Conservation (phyloP, 2,888 invertebrate genomes). For the Priocnemis perturbator region DNA sequence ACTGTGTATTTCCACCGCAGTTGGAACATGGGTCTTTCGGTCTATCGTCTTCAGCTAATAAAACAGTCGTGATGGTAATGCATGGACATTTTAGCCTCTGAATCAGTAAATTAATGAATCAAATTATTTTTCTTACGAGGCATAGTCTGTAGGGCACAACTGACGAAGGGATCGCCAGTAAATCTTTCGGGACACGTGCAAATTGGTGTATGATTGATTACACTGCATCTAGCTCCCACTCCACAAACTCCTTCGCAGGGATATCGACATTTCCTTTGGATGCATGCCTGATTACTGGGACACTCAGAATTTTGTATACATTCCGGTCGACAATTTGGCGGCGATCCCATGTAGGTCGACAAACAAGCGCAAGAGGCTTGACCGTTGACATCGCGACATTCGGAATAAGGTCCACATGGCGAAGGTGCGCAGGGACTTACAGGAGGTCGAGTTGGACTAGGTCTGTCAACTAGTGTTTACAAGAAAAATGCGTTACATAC, state of each 20-base stretch:
- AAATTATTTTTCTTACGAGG: background rate
- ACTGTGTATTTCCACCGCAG: constrained; percentile 82
- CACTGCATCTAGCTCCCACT: constrained; percentile 82
- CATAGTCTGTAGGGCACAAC: constrained; percentile 73
- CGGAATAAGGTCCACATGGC: constrained; percentile 83
- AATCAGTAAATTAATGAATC: background rate
- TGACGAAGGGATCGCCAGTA: constrained; percentile 78
- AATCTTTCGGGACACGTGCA: constrained; percentile 77
- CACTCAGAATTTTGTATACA: constrained; percentile 83
- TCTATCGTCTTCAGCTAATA: constrained; percentile 22
- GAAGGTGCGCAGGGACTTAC: constrained; percentile 69
- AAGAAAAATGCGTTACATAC: constrained; percentile 1
- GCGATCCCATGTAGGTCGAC: constrained; percentile 82
- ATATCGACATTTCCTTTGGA: constrained; percentile 85
- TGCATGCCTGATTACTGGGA: constrained; percentile 83
- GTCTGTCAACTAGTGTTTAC: background rate
- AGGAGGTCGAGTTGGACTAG: constrained; percentile 14
- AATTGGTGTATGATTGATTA: constrained; percentile 82
- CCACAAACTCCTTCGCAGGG: constrained; percentile 89
- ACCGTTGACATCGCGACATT: constrained; percentile 80
- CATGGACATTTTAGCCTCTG: constrained; percentile 19
- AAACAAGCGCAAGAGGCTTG: constrained; percentile 82
- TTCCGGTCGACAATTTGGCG: constrained; percentile 79
- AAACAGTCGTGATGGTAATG: constrained; percentile 44
- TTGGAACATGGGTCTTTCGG: constrained; percentile 83